Evolutionary conservation across 2,797 vertebrate genomes (phyloP), one percentile per base, ranked within the genome.

Genomic region (Cossypha niveicapilla): DNA sequence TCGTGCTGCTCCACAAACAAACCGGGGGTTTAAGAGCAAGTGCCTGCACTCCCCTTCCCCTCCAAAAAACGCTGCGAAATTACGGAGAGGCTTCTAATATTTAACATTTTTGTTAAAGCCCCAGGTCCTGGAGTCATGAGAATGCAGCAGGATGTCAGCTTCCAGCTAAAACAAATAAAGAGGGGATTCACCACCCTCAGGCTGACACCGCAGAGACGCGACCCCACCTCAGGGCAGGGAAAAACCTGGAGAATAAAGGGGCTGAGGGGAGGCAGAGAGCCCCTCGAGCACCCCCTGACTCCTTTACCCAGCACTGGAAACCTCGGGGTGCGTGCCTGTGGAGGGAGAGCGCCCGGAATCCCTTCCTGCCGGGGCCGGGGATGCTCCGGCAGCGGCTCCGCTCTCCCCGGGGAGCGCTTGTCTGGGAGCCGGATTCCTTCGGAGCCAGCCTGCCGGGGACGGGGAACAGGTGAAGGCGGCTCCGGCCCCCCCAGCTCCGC

Each of bases 141-240:
- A 96, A 95, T 95, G 13, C n/a, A 16, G 86, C 4, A 1, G 90
- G 83, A 86, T 88, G 90, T 90, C 88, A 83, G 61, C 92, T 77
- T 85, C 84, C 89, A 96, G 94, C 92, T 93, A 90, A 88, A 73
- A 92, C 22, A 96, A 96, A 96, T 88, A 95, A 90, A 83, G 94
- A 73, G 42, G 78, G 44, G 92, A 53, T 90, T 93, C 79, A 9
- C 41, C 34, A 54, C 93, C 90, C 89, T 30, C 14, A 0, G 86
- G 41, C 42, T 30, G 17, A 35, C 35, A 35, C 62, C 8, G 77
- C 35, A 30, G 48, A 72, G 66, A 28, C 7, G n/a, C 1, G 66
- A 41, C 30, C 37, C 18, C n/a, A 47, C 72, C 65, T 35, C 72
- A 13, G 72, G 63, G 68, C 79, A 3, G 1, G 79, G 22, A 21